These are phyloP conservation scores for Drosophila parthenogenetica DNA, from an alignment of 2,888 invertebrate genomes.

Conservation along the genomic window DNA sequence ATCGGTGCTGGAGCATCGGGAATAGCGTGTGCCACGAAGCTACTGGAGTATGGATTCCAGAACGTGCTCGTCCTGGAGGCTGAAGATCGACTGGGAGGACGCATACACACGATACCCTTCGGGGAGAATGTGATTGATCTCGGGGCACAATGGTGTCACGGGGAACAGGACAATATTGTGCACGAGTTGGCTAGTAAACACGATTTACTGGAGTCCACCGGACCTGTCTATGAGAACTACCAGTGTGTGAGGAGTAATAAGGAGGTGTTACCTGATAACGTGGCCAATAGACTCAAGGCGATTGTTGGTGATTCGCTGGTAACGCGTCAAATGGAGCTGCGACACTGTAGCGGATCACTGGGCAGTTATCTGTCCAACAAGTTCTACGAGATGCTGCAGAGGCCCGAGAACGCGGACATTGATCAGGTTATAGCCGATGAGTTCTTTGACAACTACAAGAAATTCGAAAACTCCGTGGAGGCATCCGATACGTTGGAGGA, in stretches of 20 bases:
- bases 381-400: constrained; percentile 79
- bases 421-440: constrained; percentile 85
- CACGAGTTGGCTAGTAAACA: constrained; percentile 80
- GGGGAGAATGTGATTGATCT: constrained; percentile 86
- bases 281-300: constrained; percentile 84
- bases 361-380: constrained; percentile 83
- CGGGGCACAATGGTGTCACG: constrained; percentile 85
- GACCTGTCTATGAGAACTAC: constrained; percentile 82
- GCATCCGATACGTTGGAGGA: constrained; percentile 89
- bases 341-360: constrained; percentile 80
- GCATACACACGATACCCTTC: constrained; percentile 87
- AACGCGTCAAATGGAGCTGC: constrained; percentile 81
- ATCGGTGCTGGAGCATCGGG: constrained; percentile 85
- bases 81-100: constrained; percentile 88
- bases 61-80: constrained; percentile 88
- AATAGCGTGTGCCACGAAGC: constrained; percentile 85
- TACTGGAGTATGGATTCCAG: constrained; percentile 85
- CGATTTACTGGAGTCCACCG: constrained; percentile 82
- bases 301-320: constrained; percentile 85
- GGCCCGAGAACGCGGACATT: constrained; percentile 83
- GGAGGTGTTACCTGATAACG: constrained; percentile 83
- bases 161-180: constrained; percentile 85
- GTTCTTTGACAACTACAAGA: constrained; percentile 88
- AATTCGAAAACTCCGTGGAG: constrained; percentile 86
- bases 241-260: constrained; percentile 84